Base-by-base conservation (phyloP, 2,888 invertebrate species). In the Hoplodrina ambigua region DNA sequence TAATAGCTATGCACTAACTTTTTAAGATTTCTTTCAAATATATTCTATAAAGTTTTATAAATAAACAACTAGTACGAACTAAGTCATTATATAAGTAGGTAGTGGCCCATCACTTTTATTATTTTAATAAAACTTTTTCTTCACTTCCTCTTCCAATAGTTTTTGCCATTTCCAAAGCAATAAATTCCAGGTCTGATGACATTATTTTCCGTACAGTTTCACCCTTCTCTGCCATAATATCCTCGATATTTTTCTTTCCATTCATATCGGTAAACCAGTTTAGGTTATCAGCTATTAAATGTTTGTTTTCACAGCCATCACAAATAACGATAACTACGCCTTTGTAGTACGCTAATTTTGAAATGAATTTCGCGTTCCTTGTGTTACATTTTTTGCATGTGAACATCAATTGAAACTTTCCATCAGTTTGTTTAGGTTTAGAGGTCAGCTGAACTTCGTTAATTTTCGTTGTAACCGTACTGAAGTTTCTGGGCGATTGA, bases 221-320 rank as follows among this genome's bases (percentile, higher is more conserved):
- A 1, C 99, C 99, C 88, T 98, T 99, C 69, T 97, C 97, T 20
- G 97, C 97, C 90, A 99, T 95, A 49, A 99, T 98, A 78, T 98
- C 98, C 95, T 99, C 99, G 84, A 99, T 98, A 88, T 99, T 99
- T 78, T 96, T 97, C 86, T 97, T 97, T 0, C 97, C 97, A 86
- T 97, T 95, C 87, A 98, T 94, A 88, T 98, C 98, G 0, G 97
- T 96, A 90, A 99, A 99, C 99, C 99, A 99, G 78, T 98, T 98
- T 1, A 99, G 96, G 93, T 99, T 99, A 90, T 99, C 99, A 0
- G 99, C 99, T 81, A 99, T 99, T 33, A 99, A 96, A 93, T 99
- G 99, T 90, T 98, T 97, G 89, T 98, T 99, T 57, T 97, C 93
- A 89, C 99, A 99, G 0, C 98, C 98, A 65, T 97, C 97, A 91